Conservation (phyloP, 2,797 vertebrate genomes). For the Cuniculus paca region DNA sequence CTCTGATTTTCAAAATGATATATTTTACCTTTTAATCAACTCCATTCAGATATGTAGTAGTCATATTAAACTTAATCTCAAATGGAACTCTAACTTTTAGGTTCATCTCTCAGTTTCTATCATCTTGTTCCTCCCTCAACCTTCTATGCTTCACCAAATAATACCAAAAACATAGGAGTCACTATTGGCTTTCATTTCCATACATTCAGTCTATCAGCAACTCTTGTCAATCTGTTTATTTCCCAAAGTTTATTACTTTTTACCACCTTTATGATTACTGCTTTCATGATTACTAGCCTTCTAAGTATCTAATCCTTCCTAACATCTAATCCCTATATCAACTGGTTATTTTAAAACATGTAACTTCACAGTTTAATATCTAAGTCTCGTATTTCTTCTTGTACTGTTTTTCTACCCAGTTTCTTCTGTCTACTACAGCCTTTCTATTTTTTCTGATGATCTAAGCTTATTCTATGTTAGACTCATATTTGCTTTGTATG, state of each 20-base stretch:
- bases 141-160: background rate
- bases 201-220: background rate
- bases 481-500: background rate
- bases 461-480: background rate
- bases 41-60: background rate
- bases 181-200: background rate
- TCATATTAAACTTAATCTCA: background rate
- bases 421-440: background rate
- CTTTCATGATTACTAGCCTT: background rate
- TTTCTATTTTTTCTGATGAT: conserved; percentile 3
- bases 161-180: background rate
- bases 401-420: background rate
- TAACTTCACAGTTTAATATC: background rate
- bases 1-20: background rate
- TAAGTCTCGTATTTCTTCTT: background rate
- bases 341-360: background rate
- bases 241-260: background rate
- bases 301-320: background rate
- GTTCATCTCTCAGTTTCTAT: background rate
- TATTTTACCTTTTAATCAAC: background rate
- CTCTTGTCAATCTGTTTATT: background rate
- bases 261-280: background rate
- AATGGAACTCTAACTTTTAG: background rate
- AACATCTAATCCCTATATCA: background rate
- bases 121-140: background rate